Evolutionary conservation across 30 jellyfish, hydroid and myxozoan species (phyloP), one percentile per base, ranked within the genome.

Genomic region (Hydra vulgaris): DNA sequence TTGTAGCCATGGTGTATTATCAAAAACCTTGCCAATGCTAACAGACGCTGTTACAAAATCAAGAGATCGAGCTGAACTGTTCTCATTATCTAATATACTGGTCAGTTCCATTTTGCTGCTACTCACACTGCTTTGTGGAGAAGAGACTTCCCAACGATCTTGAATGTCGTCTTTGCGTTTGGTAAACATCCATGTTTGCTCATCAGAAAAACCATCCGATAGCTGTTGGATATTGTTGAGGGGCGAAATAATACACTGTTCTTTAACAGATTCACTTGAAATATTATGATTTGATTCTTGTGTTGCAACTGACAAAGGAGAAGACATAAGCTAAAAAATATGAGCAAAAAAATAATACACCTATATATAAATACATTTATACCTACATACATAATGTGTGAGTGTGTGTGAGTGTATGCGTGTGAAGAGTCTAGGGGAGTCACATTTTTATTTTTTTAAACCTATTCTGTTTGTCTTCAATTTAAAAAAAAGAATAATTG

Each of bases 111-210:
- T 95, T 72, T 95, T 81, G 79, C 99, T 94, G 86, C 99, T 94
- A 66, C 99, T 94, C n/a, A 94, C 88, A 82, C 99, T 94, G 84
- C 99, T 94, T 26, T 94, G 88, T 21, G 99, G 99, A 23, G 96
- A 86, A 8, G 99, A 87, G 23, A 89, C 94, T 27, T 94, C 99
- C 96, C 96, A 94, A 17, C 88, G 79, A 70, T 86, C 97, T 22
- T 26, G 66, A 17, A 73, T 20, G 12, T 68, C 75, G 25, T 68
- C 75, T 15, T 68, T 68, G 16, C 75, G 75, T 15, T 68, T 68
- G 61, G 61, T 40, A 40, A 40, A 40, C 61, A 40, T 40, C 61
- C 61, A 40, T 40, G 61, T 40, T 40, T 40, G 26, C 8, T 68
- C 75, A 68, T 68, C 75, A n/a, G 75, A n/a, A 15, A 68, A 68